Evolutionary conservation across 1,140 invertebrate genomes (phyloP), one percentile per base, ranked within the genome.

Genomic region (Dreissena polymorpha): DNA sequence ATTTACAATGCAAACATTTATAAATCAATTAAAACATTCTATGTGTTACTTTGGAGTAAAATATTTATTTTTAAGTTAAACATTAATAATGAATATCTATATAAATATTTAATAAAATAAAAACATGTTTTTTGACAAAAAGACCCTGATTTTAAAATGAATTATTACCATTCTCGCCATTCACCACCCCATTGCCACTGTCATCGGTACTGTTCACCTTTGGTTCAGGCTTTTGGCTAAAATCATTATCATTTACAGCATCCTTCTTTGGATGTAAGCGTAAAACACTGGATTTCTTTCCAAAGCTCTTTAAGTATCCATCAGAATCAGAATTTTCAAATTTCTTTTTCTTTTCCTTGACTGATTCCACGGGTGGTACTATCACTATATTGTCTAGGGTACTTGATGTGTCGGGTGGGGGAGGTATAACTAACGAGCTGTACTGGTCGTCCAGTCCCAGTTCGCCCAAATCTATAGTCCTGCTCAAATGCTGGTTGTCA

Each of bases 361-460:
- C 79, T 12, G 70, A 74, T 29, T 81, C 83, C 10, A 83, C 69
- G 10, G 89, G 86, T 25, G 89, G 87, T 49, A 89, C 88, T 63
- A 90, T 88, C 16, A 83, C 63, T 67, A 88, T 89, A n/a, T 89
- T 83, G 13, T 87, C 85, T 18, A 86, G 51, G 63, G 73, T 60
- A 27, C 63, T 78, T 27, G 85, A 85, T 25, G 78, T 77, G 21
- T 85, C 85, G 10, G 87, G 87, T 21, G 85, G 87, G 21, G 87
- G 87, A 21, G 87, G 87, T 76, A 86, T 86, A 68, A 88, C 73
- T 16, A 80, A 68, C 23, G 81, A 63, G 51, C 71, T 84, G 68
- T 81, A 69, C 65, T 85, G 75, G 12, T 82, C 79, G 18, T 74
- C 79, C 50, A 82, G 23, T 63, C 55, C 70, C 67, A 82, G 49